These are phyloP conservation scores for Colossoma macropomum DNA, from an alignment of 2,113 vertebrate species.

Conservation along the genomic window DNA sequence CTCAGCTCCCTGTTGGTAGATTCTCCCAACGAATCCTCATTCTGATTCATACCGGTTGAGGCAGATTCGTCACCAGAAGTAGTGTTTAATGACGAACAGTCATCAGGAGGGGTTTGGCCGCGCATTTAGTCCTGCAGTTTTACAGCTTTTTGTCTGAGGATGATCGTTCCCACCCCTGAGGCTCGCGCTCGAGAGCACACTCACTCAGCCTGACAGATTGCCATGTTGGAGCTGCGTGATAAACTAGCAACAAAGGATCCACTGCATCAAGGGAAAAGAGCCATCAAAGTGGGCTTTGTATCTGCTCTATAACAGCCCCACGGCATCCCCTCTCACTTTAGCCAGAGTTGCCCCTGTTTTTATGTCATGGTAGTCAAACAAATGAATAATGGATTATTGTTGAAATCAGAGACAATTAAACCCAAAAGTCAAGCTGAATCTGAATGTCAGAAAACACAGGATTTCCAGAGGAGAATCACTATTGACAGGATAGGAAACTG, in stretches of 20 bases:
- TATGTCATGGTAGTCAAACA: neutral
- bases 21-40: neutral
- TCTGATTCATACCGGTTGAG: constrained; percentile 9
- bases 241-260: constrained; percentile 10
- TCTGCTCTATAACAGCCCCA: neutral
- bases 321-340: neutral
- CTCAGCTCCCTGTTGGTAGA: neutral
- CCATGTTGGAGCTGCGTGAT: constrained; percentile 33
- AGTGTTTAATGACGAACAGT: constrained; percentile 34
- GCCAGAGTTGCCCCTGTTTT: neutral
- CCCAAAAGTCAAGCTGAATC: no score
- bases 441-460: no score
- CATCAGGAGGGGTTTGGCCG: constrained; percentile 35
- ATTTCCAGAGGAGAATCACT: no score
- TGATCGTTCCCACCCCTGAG: constrained; percentile 34
- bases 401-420: no score
- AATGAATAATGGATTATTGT: no score
- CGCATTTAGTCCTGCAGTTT: constrained; percentile 27
- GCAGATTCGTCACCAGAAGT: constrained; percentile 5
- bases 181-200: constrained; percentile 34
- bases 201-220: constrained; percentile 42
- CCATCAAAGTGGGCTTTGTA: neutral
- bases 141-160: constrained; percentile 41
- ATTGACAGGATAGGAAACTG: no score
- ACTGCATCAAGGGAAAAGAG: neutral